Conservation (phyloP, 1,140 invertebrate species). For the Capitella teleta region DNA sequence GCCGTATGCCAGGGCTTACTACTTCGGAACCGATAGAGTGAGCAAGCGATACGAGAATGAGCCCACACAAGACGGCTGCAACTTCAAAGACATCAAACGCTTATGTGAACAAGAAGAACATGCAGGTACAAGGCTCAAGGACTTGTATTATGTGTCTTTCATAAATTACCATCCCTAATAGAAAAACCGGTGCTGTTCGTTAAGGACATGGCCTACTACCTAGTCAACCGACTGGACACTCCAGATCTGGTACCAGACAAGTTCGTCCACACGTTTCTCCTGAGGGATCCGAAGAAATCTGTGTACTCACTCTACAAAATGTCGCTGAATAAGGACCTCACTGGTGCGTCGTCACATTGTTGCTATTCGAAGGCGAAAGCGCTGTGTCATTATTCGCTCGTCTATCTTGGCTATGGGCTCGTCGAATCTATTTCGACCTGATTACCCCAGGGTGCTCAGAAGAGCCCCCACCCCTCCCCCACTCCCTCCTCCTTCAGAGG, state of each 20-base stretch:
- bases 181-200: constrained; percentile 12
- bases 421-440: too few species aligned
- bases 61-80: constrained; percentile 9
- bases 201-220: constrained; percentile 18
- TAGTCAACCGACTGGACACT: constrained; percentile 8
- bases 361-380: too few species aligned
- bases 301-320: constrained; percentile 17
- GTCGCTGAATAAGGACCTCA: constrained; percentile 14
- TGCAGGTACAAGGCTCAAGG: neutral
- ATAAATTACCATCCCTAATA: neutral
- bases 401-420: too few species aligned
- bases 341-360: constrained; percentile 11
- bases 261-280: constrained; percentile 14
- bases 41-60: constrained; percentile 13
- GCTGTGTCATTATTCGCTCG: too few species aligned
- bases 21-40: constrained; percentile 14
- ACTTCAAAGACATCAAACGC: constrained; percentile 13
- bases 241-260: constrained; percentile 9
- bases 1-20: constrained; percentile 14
- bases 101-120: constrained; percentile 10
- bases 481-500: too few species aligned
- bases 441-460: too few species aligned
- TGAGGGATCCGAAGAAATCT: constrained; percentile 14
- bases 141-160: neutral
- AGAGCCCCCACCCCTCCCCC: too few species aligned